Evolutionary conservation across 2,113 vertebrate genomes (phyloP), one percentile per base, ranked within the genome.

Genomic region (Tonatia bakeri): DNA sequence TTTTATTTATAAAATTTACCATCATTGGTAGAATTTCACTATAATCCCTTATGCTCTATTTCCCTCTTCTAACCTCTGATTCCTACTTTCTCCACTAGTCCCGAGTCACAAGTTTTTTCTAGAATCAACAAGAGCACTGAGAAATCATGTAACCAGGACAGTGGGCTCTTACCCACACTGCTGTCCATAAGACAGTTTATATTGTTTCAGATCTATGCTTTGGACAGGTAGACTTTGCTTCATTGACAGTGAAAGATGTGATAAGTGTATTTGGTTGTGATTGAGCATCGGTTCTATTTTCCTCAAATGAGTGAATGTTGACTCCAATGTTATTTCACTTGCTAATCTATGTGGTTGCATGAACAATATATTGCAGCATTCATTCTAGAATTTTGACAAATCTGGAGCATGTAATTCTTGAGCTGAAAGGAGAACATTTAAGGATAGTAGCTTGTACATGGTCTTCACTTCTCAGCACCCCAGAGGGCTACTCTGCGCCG

Each of bases 381-480:
- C 47, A 13, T 83, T 94, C 36, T 91, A 73, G 47, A 91, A 75
- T 93, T 85, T 91, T 89, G 54, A 65, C 54, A 76, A 59, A 83
- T 95, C 64, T 79, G n/a, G 43, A 94, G 69, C 11, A 31, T 52
- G 7, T 64, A 69, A 54, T 70, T 14, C 43, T 76, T 94, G 40
- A 94, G 36, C 64, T 76, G 61, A n/a, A 36, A 79, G 94, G 89
- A 72, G 6, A 9, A 13, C 20, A 87, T 24, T 84, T 40, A 61
- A 92, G 13, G 38, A 59, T 20, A 24, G 5, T 36, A 13, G 13
- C 28, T 86, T 82, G 33, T 65, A 24, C 26, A 20, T 70, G 79
- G 59, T 89, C 9, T 86, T 87, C 11, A 52, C 31, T 8, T 92
- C n/a, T 94, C 36, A 75, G 14, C 2, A 43, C 4, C 16, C 26